Evolutionary conservation across 2,888 invertebrate genomes (phyloP).

Genomic region (Apotomis capreana): DNA sequence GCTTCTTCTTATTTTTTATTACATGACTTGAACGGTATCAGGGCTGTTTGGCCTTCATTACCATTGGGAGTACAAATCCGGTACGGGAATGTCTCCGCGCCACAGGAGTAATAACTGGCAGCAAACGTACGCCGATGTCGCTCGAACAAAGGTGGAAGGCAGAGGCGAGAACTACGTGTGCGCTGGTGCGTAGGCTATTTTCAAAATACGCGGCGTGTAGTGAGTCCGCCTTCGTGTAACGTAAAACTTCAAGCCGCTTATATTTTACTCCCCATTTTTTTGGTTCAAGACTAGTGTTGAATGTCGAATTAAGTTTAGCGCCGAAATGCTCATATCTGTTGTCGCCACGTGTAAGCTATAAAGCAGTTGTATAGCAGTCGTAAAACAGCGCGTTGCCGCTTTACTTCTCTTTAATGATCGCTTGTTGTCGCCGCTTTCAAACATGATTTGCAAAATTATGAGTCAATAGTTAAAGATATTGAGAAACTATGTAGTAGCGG

Average conservation of each 20-base stretch:
- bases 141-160: no score
- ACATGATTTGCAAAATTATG: slow-evolving; percentile 21
- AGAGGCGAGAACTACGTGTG: no score
- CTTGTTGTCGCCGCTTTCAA: slow-evolving; percentile 29
- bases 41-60: no score
- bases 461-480: slow-evolving; percentile 9
- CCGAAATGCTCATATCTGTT: slow-evolving; percentile 41
- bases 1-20: no score
- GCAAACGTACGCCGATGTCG: no score
- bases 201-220: no score
- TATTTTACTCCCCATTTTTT: slow-evolving; percentile 13
- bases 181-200: no score
- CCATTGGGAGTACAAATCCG: no score
- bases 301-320: slow-evolving; percentile 51
- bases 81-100: no score
- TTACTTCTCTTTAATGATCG: slow-evolving; percentile 34
- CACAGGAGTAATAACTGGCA: no score
- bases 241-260: background rate
- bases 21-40: no score
- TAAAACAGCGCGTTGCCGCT: slow-evolving; percentile 43
- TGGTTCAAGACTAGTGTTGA: slow-evolving; percentile 50
- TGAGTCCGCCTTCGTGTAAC: no score
- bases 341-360: slow-evolving; percentile 44
- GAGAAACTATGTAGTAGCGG: background rate
- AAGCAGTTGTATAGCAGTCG: slow-evolving; percentile 46